phyloP scores from a whole-genome alignment of 2,888 invertebrate species.

The Lingula anatina region DNA sequence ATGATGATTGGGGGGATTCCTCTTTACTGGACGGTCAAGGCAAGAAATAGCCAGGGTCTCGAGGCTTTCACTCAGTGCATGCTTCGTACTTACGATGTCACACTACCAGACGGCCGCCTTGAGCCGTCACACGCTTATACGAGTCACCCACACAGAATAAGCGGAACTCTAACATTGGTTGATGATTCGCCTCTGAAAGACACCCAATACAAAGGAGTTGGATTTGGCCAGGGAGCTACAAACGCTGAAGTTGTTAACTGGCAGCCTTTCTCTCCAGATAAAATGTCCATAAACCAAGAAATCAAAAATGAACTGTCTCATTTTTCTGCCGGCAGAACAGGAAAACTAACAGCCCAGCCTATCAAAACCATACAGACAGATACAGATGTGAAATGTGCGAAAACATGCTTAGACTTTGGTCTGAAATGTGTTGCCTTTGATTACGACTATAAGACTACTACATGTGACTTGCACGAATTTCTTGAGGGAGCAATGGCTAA shows the following conservation, averaged over 20 bases:
- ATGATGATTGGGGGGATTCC: conserved; percentile 19
- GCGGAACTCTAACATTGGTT: conserved; percentile 19
- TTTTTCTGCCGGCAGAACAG: conserved; percentile 18
- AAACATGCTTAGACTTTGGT: conserved; percentile 16
- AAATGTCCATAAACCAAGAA: conserved; percentile 10
- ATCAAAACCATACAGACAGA: conserved; percentile 11
- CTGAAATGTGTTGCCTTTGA: conserved; percentile 25
- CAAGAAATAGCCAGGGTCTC: conserved; percentile 24
- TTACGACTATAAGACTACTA: conserved; percentile 22
- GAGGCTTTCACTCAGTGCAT: conserved; percentile 17
- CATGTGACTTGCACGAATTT: conserved; percentile 22
- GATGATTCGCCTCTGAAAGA: conserved; percentile 25
- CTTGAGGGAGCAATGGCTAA: conserved; percentile 20
- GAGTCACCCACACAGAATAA: conserved; percentile 23
- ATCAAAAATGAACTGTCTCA: conserved; percentile 10
- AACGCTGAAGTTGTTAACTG: conserved; percentile 16
- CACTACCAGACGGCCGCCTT: conserved; percentile 30
- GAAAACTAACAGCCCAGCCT: conserved; percentile 17
- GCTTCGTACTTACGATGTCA: conserved; percentile 27
- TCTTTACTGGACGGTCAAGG: conserved; percentile 28
- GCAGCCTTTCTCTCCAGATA: conserved; percentile 12
- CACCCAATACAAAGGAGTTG: conserved; percentile 16
- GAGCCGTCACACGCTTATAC: conserved; percentile 22
- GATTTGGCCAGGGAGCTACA: conserved; percentile 20
- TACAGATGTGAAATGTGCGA: conserved; percentile 16